Conservation (phyloP, 35 echinoderm and acorn worm species). For the Holothuria glaberrima region DNA sequence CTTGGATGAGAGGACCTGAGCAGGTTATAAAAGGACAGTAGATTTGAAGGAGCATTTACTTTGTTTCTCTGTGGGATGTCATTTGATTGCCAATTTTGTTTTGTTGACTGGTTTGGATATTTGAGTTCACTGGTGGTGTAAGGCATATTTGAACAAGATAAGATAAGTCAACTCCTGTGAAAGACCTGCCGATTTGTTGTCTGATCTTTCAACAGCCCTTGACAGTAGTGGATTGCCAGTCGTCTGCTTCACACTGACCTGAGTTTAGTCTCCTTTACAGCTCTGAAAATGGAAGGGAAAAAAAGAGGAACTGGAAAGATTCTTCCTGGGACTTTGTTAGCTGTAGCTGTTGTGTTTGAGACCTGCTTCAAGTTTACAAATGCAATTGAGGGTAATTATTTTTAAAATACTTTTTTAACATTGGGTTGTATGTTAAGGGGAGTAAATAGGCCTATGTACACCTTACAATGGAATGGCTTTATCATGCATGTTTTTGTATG, state of each 20-base stretch:
- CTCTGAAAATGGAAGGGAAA: slow-evolving; percentile 26
- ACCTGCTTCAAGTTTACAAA: slow-evolving; percentile 39
- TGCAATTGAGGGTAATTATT: slow-evolving; percentile 26
- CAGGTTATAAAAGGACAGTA: no score
- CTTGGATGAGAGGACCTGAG: neutral
- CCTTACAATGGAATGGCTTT: no score
- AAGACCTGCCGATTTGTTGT: slow-evolving; percentile 16
- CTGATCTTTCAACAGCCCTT: neutral
- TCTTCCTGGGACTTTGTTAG: slow-evolving; percentile 24
- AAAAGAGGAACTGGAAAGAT: slow-evolving; percentile 7
- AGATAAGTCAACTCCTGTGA: neutral
- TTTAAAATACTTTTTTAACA: no score
- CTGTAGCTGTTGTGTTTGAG: slow-evolving; percentile 3
- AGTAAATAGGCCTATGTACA: no score
- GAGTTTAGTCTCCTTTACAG: neutral
- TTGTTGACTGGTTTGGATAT: neutral
- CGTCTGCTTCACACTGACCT: slow-evolving; percentile 26
- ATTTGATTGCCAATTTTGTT: slow-evolving; percentile 41
- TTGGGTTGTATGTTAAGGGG: no score
- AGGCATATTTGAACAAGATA: slow-evolving; percentile 49
- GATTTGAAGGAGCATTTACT: no score
- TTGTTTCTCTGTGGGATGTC: no score
- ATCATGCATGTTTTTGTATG: no score
- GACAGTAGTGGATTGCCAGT: slow-evolving; percentile 31
- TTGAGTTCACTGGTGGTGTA: neutral